Conservation (phyloP, 1,140 invertebrate species). For the Tetraneura akinire region DNA sequence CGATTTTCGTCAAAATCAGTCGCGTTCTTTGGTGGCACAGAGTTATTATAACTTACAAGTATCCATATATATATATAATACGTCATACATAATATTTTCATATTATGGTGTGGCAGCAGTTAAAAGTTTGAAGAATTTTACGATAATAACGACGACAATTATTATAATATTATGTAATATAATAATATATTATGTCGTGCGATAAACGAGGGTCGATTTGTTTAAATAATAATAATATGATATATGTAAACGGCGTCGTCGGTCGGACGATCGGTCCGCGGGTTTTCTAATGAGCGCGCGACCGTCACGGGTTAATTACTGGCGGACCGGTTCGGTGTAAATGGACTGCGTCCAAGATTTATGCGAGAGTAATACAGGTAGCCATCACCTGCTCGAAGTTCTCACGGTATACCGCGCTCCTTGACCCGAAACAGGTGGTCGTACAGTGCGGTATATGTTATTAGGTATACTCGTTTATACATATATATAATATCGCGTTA, state of each 20-base stretch:
- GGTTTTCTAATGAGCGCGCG: constrained; percentile 41
- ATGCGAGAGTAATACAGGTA: constrained; percentile 50
- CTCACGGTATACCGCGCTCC: constrained; percentile 45
- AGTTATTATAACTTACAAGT: too few species aligned
- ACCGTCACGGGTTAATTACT: constrained; percentile 44
- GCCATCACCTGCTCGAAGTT: constrained; percentile 43
- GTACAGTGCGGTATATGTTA: background rate
- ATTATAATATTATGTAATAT: too few species aligned
- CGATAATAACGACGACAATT: too few species aligned
- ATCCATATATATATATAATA: too few species aligned
- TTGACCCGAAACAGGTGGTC: constrained; percentile 48
- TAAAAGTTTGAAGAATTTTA: too few species aligned
- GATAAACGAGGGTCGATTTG: background rate
- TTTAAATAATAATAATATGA: background rate
- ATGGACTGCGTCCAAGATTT: constrained; percentile 41
- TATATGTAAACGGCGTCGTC: constrained; percentile 7
- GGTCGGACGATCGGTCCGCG: background rate
- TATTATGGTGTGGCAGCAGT: too few species aligned
- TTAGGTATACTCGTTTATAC: background rate
- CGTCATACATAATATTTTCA: too few species aligned
- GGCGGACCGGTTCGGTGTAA: constrained; percentile 40
- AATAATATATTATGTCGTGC: background rate
- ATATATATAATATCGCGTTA: background rate
- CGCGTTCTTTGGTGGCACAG: too few species aligned
- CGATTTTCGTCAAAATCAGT: too few species aligned